Evolutionary conservation across 2,888 invertebrate species (phyloP).

Genomic region (Ectemnius lituratus): DNA sequence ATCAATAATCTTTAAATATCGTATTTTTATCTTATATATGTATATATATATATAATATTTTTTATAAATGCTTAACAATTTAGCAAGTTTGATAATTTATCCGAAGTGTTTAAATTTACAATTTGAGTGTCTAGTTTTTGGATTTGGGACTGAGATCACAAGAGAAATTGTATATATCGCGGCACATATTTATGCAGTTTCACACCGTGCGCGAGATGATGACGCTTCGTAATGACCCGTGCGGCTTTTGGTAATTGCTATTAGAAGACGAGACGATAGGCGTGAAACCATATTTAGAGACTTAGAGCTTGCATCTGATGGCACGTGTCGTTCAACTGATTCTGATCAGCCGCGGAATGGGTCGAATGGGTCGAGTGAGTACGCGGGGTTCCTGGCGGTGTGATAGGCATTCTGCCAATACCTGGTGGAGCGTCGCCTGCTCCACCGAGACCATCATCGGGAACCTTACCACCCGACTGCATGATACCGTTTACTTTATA

Average conservation of each 20-base stretch:
- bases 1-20: constrained; percentile 60
- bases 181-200: constrained; percentile 22
- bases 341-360: constrained; percentile 63
- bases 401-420: constrained; percentile 68
- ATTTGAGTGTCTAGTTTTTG: constrained; percentile 42
- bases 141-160: constrained; percentile 60
- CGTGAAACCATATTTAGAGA: constrained; percentile 59
- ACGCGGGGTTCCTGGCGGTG: constrained; percentile 73
- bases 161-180: constrained; percentile 35
- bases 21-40: constrained; percentile 43
- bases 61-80: constrained; percentile 68
- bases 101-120: constrained; percentile 51
- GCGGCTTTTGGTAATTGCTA: constrained; percentile 3
- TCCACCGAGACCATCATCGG: constrained; percentile 69
- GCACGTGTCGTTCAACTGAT: constrained; percentile 72
- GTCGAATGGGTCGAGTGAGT: constrained; percentile 54
- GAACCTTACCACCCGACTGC: constrained; percentile 59
- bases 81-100: constrained; percentile 51
- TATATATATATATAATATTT: constrained; percentile 41
- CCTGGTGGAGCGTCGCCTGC: constrained; percentile 69
- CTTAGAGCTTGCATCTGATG: constrained; percentile 75
- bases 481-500: constrained; percentile 72
- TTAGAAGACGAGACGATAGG: constrained; percentile 20
- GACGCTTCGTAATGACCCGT: background rate
- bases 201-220: background rate